Evolutionary conservation across 2,888 invertebrate genomes (phyloP), one percentile per base, ranked within the genome.

Genomic region (Argyresthia goedartella): DNA sequence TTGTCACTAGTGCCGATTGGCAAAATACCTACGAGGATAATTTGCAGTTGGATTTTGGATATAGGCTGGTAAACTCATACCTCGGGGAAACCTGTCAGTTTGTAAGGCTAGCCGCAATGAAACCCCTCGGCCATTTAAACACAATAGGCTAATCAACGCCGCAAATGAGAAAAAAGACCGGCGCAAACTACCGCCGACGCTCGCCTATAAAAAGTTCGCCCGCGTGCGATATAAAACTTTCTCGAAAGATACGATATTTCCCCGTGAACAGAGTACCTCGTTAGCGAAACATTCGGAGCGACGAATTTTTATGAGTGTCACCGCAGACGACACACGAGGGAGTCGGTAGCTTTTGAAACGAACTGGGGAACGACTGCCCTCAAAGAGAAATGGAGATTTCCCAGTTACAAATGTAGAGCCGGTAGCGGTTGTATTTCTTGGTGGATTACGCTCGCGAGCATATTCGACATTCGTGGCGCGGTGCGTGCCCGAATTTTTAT

Each of bases 371-470:
- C 77, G 82, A 74, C 81, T 77, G 72, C 69, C 80, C 77, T 81
- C 81, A 84, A 82, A 82, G 81, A 77, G 80, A 82, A 81, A 84
- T 84, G 81, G 81, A 81, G 81, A 82, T 84, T 82, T 81, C 69
- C 67, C 72, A 69, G 82, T 80, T 81, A 82, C 81, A 81, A 84
- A 84, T 82, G 81, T 80, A 77, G 69, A 76, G 80, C 73, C 74
- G 69, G 78, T 77, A 76, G 74, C 67, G 70, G 76, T 71, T 75
- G 77, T 81, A 82, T 82, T 76, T 82, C 79, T 81, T 79, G 76
- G 67, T 65, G 79, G 80, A 82, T 81, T 84, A 82, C 81, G 74
- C 79, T 80, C 73, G 65, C 73, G 76, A 70, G 76, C 74, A 73
- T 76, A 73, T 73, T 25, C 25, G 25, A 25, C 25, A 71, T 69